Evolutionary conservation across 2,797 vertebrate species (phyloP), one percentile per base, ranked within the genome.

Genomic region (Malurus splendens): DNA sequence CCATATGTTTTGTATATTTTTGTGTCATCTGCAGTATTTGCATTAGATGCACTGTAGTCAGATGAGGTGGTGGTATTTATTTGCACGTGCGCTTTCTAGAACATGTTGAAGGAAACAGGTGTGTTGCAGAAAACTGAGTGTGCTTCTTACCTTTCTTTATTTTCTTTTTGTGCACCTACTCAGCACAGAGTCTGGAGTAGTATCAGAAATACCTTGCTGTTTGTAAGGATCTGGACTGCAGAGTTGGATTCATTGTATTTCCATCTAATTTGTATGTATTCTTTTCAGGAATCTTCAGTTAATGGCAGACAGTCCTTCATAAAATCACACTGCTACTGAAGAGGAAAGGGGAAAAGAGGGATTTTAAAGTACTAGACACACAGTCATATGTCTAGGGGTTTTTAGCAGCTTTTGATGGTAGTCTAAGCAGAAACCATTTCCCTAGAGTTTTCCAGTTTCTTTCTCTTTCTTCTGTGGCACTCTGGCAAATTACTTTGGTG

Each of bases 401-500:
- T 86, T 85, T 76, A 83, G 47, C 25, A 55, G 76, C 59, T 77
- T 92, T 83, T 94, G 62, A 51, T 87, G 51, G 80, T 90, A 73
- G 67, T 80, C 70, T 80, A 51, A 86, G 80, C 56, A 89, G 67
- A 88, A 86, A 66, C 47, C 4, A 25, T 85, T 83, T 72, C 83
- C 66, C 47, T 20, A 5, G 70, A 72, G 55, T 80, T 55, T 81
- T 75, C 32, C 27, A 57, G 39, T 65, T 82, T 83, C 48, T 89
- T 4, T 30, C 12, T 86, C 51, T 57, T 84, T 55, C 61, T 86
- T 90, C 42, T 78, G 30, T 62, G 59, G 16, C 44, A 50, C 18
- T 86, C 73, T 73, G 75, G 61, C 64, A 95, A 68, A 91, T 87
- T 86, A 61, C 76, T 87, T 82, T 62, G 41, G 57, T 92, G 52